phyloP scores from a whole-genome alignment of 2,113 vertebrate genomes.

The Alligator mississippiensis region DNA sequence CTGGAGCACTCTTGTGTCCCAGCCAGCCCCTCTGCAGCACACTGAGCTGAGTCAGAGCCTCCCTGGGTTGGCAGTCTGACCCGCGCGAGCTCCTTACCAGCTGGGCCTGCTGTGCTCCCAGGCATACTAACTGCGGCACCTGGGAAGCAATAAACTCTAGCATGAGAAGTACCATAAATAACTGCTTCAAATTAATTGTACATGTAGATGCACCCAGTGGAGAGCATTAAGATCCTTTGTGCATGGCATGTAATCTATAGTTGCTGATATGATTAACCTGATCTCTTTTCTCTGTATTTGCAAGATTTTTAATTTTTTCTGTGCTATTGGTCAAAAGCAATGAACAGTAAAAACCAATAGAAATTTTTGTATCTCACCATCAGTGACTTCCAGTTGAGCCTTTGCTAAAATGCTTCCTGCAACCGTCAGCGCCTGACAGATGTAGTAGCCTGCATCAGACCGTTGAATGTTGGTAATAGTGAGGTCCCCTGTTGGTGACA shows the following conservation, averaged over 20 bases:
- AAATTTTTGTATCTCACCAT: slow-evolving; percentile 85
- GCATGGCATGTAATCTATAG: background rate
- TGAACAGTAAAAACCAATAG: slow-evolving; percentile 14
- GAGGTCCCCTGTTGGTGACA: slow-evolving; percentile 93
- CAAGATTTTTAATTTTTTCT: slow-evolving; percentile 2
- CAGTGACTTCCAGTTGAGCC: slow-evolving; percentile 98
- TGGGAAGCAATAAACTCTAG: too few relatives aligned
- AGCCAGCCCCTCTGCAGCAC: too few relatives aligned
- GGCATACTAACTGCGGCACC: too few relatives aligned
- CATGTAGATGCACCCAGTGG: too few relatives aligned
- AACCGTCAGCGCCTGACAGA: slow-evolving; percentile 97
- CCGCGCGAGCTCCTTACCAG: too few relatives aligned
- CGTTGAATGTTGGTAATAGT: slow-evolving; percentile 94
- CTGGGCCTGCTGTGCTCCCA: too few relatives aligned
- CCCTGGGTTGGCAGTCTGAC: too few relatives aligned
- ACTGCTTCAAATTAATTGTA: background rate
- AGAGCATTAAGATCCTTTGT: background rate
- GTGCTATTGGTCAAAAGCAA: slow-evolving; percentile 5
- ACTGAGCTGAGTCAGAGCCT: too few relatives aligned
- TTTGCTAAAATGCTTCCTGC: slow-evolving; percentile 98
- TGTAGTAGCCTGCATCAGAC: slow-evolving; percentile 94
- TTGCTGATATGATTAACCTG: slow-evolving; percentile 31
- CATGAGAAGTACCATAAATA: background rate
- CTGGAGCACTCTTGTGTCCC: too few relatives aligned
- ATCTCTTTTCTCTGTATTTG: background rate